Conservation (phyloP, 2,888 invertebrate species). For the Diploptera punctata region DNA sequence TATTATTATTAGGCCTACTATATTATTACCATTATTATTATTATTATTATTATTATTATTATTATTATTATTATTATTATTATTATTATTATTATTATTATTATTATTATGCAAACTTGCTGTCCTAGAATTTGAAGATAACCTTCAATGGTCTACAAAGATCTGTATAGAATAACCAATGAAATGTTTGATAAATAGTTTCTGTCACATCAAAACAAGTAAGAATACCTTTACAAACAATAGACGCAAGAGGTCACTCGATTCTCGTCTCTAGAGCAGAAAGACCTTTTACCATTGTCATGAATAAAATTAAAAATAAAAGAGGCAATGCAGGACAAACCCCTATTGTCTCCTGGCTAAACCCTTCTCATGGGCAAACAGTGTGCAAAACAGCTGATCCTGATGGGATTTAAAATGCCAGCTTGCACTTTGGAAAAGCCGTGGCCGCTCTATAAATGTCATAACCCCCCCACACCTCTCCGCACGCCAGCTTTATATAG, state of each 20-base stretch:
- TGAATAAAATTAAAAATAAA: not conserved
- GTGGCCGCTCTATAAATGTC: slow-evolving; percentile 29
- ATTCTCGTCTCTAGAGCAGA: not conserved
- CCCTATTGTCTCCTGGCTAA: slow-evolving; percentile 12
- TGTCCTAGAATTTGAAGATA: too few relatives aligned
- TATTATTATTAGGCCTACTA: too few relatives aligned
- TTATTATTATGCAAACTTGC: too few relatives aligned
- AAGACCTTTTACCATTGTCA: slow-evolving; percentile 16
- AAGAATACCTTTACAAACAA: slow-evolving; percentile 2
- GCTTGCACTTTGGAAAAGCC: slow-evolving; percentile 28
- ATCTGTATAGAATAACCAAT: too few relatives aligned
- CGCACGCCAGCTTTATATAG: not conserved
- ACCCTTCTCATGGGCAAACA: slow-evolving; percentile 15
- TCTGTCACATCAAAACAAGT: not conserved
- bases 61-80: too few relatives aligned
- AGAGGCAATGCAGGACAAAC: not conserved
- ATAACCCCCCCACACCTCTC: slow-evolving; percentile 14
- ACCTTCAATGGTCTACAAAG: too few relatives aligned
- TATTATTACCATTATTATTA: too few relatives aligned
- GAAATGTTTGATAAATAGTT: too few relatives aligned
- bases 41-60: too few relatives aligned
- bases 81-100: too few relatives aligned
- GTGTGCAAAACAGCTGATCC: slow-evolving; percentile 34
- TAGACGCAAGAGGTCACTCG: not conserved
- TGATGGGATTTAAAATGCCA: slow-evolving; percentile 39